Base-by-base conservation (phyloP, 2,888 invertebrate genomes). In the Platypus cylindrus region DNA sequence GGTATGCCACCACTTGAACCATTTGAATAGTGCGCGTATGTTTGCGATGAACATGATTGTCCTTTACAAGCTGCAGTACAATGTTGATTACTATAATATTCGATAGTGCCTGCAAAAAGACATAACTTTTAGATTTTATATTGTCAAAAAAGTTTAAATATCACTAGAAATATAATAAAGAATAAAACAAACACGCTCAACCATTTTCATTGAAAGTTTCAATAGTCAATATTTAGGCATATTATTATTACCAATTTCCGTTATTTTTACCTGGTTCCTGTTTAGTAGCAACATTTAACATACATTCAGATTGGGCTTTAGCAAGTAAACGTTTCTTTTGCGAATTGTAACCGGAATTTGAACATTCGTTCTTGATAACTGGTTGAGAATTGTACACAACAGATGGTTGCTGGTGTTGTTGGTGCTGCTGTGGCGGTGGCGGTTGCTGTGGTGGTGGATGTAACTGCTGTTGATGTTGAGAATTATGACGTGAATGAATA, bases 291-390 rank as follows among this genome's bases (percentile, higher is more conserved):
- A 71, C 63, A 38, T 68, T 65, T 53, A 73, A 62, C 59, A 70
- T 70, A 51, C 76, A 77, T 50, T 81, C 79, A 12, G 75, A 78
- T 54, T 87, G 86, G 35, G 85, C 86, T 64, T 90, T 85, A 34
- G 87, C 87, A 43, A 90, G 63, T 34, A 90, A 66, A 17, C 89
- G 73, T 60, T 90, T 90, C 72, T 90, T 90, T 64, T 90, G 87
- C 33, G 84, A 77, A 44, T 73, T 66, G 28, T 59, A 59, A 42
- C 57, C 53, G 8, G 44, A 43, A n/a, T 32, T 29, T 2, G 37
- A 34, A 3, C 70, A 70, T 49, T 71, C 71, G 45, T 70, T 68
- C 45, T 71, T 71, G 36, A 71, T 69, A 33, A 59, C 52, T 34
- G 49, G 50, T 11, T 38, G 41, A 27, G 17, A 33, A 25, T 35